phyloP scores from a whole-genome alignment of 2,113 vertebrate genomes.

The Anthoscopus minutus region DNA sequence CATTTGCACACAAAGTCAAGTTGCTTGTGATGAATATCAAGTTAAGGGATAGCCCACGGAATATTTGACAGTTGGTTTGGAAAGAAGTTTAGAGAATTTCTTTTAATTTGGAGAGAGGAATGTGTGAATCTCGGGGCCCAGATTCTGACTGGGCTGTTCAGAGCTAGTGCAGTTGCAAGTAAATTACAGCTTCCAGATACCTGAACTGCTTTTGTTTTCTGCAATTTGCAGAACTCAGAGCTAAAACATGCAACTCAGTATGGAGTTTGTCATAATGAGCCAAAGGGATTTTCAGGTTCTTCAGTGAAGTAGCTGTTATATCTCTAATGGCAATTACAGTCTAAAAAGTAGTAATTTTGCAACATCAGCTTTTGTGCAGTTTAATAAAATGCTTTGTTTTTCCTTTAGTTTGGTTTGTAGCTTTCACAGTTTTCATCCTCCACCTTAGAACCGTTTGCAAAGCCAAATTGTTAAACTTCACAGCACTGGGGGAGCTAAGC shows the following conservation, averaged over 20 bases:
- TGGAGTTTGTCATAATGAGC: background rate
- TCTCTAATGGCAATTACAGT: background rate
- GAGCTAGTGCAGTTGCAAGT: background rate
- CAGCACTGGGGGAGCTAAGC: background rate
- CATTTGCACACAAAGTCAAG: background rate
- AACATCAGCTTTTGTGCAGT: background rate
- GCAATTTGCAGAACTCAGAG: background rate
- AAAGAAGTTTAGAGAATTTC: background rate
- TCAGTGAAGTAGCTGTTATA: background rate
- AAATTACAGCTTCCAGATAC: background rate
- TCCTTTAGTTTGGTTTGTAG: background rate
- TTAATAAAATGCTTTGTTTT: background rate
- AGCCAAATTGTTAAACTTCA: background rate
- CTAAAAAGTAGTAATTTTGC: background rate
- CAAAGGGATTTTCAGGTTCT: background rate
- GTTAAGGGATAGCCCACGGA: background rate
- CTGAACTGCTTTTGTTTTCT: background rate
- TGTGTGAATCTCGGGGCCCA: accelerated
- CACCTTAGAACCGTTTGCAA: background rate
- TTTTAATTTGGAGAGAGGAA: background rate
- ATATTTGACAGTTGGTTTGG: background rate
- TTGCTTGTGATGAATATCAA: background rate
- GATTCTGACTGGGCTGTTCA: background rate
- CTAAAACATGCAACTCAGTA: background rate
- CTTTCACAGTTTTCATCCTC: background rate